These are phyloP conservation scores for Hanleya hanleyi DNA, from an alignment of 2,888 invertebrate genomes.

Conservation along the genomic window DNA sequence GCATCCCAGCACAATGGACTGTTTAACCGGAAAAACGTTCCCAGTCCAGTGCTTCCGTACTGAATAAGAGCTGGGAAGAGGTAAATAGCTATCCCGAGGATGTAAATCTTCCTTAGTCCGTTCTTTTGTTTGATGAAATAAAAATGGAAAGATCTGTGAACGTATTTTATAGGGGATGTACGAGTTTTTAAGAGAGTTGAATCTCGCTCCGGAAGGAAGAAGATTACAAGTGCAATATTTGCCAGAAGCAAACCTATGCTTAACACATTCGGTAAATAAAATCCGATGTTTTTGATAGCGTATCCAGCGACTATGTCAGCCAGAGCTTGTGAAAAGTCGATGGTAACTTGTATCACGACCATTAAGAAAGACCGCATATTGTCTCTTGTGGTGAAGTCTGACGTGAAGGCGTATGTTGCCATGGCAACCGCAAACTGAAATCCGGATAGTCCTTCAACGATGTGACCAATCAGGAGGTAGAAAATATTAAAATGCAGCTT, in stretches of 20 bases:
- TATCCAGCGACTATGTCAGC: background rate
- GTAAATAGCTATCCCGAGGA: background rate
- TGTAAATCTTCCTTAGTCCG: background rate
- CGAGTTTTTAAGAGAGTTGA: background rate
- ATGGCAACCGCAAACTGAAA: background rate
- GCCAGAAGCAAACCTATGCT: background rate
- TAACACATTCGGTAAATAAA: background rate
- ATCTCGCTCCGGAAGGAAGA: background rate
- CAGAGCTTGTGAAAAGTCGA: background rate
- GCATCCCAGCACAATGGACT: background rate
- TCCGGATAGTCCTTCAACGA: background rate
- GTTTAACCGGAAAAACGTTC: background rate
- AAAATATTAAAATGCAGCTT: background rate
- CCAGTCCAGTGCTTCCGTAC: background rate
- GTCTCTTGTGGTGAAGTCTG: background rate
- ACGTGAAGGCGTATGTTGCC: background rate
- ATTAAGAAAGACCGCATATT: background rate
- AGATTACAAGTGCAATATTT: background rate
- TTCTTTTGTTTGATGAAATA: background rate
- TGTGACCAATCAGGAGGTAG: background rate
- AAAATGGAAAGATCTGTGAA: background rate
- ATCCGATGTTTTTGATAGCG: background rate
- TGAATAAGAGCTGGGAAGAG: background rate
- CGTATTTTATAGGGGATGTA: background rate
- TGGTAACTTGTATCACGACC: background rate